phyloP scores from a whole-genome alignment of 2,888 invertebrate species.

The Hanleya hanleyi region DNA sequence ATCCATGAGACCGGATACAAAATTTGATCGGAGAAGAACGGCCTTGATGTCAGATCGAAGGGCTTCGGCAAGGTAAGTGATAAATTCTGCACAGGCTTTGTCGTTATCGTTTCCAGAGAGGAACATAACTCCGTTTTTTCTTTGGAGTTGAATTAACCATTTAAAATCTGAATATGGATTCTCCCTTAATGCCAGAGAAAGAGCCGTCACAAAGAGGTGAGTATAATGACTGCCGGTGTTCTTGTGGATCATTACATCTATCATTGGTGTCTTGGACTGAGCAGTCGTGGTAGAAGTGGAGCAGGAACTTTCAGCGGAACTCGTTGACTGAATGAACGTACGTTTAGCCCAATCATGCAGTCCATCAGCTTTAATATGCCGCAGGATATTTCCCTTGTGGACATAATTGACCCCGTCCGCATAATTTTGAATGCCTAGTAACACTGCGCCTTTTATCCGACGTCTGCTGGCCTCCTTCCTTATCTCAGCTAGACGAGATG shows the following conservation, averaged over 20 bases:
- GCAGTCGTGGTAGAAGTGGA: not conserved
- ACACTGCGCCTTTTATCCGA: not conserved
- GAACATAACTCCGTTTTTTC: conserved; percentile 10
- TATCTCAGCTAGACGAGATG: not conserved
- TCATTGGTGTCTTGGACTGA: not conserved
- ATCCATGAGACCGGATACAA: conserved; percentile 10
- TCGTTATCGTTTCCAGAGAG: conserved; percentile 10
- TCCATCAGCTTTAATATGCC: not conserved
- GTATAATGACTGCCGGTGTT: not conserved
- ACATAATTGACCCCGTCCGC: not conserved
- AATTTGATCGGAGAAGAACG: not conserved
- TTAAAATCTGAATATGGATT: not conserved
- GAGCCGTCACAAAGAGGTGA: not conserved
- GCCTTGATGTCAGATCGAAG: not conserved
- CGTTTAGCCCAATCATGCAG: not conserved
- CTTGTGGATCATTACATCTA: not conserved
- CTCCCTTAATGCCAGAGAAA: not conserved
- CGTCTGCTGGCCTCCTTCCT: not conserved
- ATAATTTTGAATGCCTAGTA: not conserved
- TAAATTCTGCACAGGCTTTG: conserved; percentile 9
- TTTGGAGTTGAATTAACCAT: not conserved
- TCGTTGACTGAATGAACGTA: not conserved
- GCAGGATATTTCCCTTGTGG: not conserved
- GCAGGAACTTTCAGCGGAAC: not conserved
- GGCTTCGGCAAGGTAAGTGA: conserved; percentile 1